Percentiles rank a stretch among this genome's conserved stretches.
phyloP scores from a whole-genome alignment of 2,888 invertebrate species.

The Diploptera punctata region DNA sequence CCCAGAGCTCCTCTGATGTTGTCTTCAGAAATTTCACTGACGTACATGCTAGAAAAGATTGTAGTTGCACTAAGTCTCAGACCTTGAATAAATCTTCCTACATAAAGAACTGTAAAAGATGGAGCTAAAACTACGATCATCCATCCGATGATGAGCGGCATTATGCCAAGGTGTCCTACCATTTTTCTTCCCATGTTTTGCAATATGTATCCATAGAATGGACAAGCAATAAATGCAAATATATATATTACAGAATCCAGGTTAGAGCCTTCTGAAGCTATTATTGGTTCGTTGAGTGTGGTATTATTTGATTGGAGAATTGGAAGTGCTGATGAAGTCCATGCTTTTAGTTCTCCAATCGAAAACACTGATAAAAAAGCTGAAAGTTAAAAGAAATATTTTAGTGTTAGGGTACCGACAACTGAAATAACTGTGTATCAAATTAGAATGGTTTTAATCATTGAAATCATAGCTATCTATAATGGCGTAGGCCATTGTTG shows the following conservation, averaged over 20 bases:
- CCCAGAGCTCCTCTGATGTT: conserved; percentile 63
- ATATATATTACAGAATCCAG: conserved; percentile 63
- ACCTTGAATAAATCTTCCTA: conserved; percentile 62
- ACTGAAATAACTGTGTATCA: too few relatives aligned
- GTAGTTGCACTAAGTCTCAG: conserved; percentile 62
- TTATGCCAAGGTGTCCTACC: conserved; percentile 20
- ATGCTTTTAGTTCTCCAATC: too few relatives aligned
- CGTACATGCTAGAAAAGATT: conserved; percentile 65
- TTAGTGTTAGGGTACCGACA: too few relatives aligned
- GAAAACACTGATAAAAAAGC: too few relatives aligned
- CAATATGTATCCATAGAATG: not conserved
- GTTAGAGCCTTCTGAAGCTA: conserved; percentile 59
- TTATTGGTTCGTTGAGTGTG: conserved; percentile 53
- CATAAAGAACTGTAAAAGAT: conserved; percentile 43
- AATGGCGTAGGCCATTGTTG: too few relatives aligned
- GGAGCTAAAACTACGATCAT: not conserved
- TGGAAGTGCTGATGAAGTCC: conserved; percentile 64
- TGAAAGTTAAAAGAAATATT: too few relatives aligned
- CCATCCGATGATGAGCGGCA: conserved; percentile 6
- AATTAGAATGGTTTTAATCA: too few relatives aligned
- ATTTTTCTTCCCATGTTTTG: conserved; percentile 20
- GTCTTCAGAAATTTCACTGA: conserved; percentile 67
- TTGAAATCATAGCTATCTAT: too few relatives aligned
- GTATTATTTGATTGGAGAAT: conserved; percentile 55
- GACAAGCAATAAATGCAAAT: conserved; percentile 55